Evolutionary conservation across 2,888 invertebrate species (phyloP).

Genomic region (Selenia dentaria): DNA sequence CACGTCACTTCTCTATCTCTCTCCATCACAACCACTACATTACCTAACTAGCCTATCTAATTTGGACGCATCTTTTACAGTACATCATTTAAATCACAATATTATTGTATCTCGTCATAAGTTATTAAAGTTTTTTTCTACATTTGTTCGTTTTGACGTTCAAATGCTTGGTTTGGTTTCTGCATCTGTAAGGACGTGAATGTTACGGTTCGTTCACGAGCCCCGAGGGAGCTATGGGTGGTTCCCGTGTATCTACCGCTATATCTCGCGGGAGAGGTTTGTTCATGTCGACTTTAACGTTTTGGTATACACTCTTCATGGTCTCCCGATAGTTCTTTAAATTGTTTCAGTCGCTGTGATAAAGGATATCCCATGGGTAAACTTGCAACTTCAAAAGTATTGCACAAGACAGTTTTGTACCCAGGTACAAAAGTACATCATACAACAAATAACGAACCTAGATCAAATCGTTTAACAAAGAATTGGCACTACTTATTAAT

Average conservation of each 20-base stretch:
- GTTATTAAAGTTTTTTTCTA: conserved; percentile 37
- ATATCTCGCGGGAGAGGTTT: conserved; percentile 9
- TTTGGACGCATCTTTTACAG: conserved; percentile 78
- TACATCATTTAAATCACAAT: conserved; percentile 68
- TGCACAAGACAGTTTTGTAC: too few relatives aligned
- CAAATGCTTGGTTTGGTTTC: conserved; percentile 9
- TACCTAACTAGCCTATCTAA: conserved; percentile 57
- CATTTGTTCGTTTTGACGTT: conserved; percentile 29
- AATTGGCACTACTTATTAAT: too few relatives aligned
- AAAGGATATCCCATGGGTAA: neutral
- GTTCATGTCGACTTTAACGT: conserved; percentile 9
- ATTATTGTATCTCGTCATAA: conserved; percentile 79
- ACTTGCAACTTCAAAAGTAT: too few relatives aligned
- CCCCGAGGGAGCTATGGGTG: conserved; percentile 10
- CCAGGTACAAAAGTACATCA: too few relatives aligned
- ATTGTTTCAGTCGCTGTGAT: conserved; percentile 7
- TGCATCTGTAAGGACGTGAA: conserved; percentile 17
- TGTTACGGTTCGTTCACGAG: conserved; percentile 1
- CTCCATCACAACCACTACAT: conserved; percentile 44
- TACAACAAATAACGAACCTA: too few relatives aligned
- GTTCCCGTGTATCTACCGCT: conserved; percentile 17
- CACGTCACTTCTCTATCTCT: conserved; percentile 43
- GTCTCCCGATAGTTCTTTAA: conserved; percentile 4
- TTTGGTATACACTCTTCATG: neutral
- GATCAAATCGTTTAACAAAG: too few relatives aligned